phyloP scores from a whole-genome alignment of 2,888 invertebrate species.

The Hyles lineata region DNA sequence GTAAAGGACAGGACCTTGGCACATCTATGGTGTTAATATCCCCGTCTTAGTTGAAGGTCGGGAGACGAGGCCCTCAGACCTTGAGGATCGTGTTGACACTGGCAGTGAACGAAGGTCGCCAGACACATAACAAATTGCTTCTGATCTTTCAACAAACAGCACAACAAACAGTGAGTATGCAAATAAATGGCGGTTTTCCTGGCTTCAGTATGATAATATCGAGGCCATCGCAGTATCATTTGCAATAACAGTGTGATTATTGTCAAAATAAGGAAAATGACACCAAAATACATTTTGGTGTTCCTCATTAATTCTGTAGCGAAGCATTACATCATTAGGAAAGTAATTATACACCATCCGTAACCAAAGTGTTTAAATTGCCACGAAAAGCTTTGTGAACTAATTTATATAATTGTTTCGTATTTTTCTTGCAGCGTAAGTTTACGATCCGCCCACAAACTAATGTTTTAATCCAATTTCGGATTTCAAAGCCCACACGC shows the following conservation, averaged over 20 bases:
- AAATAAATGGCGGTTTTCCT: conserved; percentile 3
- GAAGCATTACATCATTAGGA: no score
- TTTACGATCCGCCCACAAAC: background rate
- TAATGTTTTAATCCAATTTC: conserved; percentile 6
- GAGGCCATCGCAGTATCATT: background rate
- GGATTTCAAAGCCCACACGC: conserved; percentile 5
- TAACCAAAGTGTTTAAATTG: no score
- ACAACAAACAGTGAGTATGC: conserved; percentile 5
- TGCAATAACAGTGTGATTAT: background rate
- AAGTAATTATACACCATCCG: no score
- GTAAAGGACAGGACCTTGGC: conserved; percentile 61
- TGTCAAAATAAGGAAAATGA: background rate
- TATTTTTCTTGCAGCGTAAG: background rate
- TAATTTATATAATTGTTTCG: background rate
- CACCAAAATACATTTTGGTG: no score
- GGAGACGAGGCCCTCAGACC: conserved; percentile 45
- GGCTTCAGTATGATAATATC: background rate
- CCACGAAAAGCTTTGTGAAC: background rate
- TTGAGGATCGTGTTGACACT: conserved; percentile 47
- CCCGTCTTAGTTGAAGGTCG: conserved; percentile 50
- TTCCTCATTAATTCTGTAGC: no score
- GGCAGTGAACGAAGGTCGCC: conserved; percentile 49
- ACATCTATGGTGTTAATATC: conserved; percentile 53
- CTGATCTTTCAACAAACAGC: conserved; percentile 16
- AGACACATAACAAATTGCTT: conserved; percentile 46